phyloP scores from a whole-genome alignment of 2,888 invertebrate species.

The Craniophora ligustri region DNA sequence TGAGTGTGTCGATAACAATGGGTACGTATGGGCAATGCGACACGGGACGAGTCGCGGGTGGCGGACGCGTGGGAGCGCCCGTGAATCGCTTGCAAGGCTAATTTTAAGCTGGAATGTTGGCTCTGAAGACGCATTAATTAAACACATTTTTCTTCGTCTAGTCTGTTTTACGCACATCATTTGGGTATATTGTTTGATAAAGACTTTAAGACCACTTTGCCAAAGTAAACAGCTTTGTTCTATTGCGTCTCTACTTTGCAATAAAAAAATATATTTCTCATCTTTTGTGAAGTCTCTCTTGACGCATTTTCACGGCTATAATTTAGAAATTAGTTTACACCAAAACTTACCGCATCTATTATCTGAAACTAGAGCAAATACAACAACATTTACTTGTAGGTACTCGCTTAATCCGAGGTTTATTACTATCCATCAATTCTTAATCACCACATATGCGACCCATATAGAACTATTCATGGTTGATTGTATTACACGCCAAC shows the following conservation, averaged over 20 bases:
- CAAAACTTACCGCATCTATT: conserved; percentile 20
- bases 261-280: conserved; percentile 7
- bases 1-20: conserved; percentile 28
- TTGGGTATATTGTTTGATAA: conserved; percentile 47
- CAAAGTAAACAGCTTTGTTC: conserved; percentile 30
- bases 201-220: conserved; percentile 44
- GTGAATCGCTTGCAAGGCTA: conserved; percentile 74
- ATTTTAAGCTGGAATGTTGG: conserved; percentile 82
- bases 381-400: background rate
- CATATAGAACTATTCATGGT: conserved; percentile 21
- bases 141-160: conserved; percentile 71
- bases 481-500: conserved; percentile 17
- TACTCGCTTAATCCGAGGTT: conserved; percentile 1
- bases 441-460: conserved; percentile 33
- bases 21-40: conserved; percentile 11
- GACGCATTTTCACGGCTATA: conserved; percentile 25
- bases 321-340: background rate
- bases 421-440: conserved; percentile 39
- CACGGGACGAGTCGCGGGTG: conserved; percentile 38
- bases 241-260: conserved; percentile 10
- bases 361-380: conserved; percentile 18
- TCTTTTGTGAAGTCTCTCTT: conserved; percentile 15
- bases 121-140: conserved; percentile 75
- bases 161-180: conserved; percentile 64
- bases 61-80: conserved; percentile 68